Base-by-base conservation (phyloP, 2,888 invertebrate genomes). In the Cheilosia variabilis region DNA sequence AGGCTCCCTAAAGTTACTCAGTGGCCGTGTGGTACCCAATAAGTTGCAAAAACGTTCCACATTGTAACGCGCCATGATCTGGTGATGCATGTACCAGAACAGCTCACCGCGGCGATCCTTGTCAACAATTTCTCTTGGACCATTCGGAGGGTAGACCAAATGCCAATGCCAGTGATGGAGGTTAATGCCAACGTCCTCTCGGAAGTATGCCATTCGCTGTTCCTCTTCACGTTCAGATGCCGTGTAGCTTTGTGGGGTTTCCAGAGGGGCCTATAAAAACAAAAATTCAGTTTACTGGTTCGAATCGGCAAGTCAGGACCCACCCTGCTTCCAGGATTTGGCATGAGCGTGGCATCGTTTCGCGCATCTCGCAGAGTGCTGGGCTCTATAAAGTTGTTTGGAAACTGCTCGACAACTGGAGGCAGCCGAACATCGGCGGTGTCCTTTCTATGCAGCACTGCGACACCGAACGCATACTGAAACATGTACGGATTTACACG, bases 151-250 rank as follows among this genome's bases (percentile, higher is more conserved):
- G 90, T 96, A 96, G 6, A 96, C 96, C 86, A 96, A 93, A 91
- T 97, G 96, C 96, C 96, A 96, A 90, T 96, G 96, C 96, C 96
- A 97, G 91, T 97, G 96, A 90, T 97, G 96, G n/a, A 96, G 94
- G 92, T 96, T 96, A 89, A 96, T 93, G 88, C 96, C 96, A 79
- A 96, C 92, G 91, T 96, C 96, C 90, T 96, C 96, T 55, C 96
- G 94, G 94, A 95, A 96, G 92, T 96, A 96, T 31, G 96, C 95
- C 75, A 96, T 92, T n/a, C 95, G 93, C 91, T 96, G 96, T 89
- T 97, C 97, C 1, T 94, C 94, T 88, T 96, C 96, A 3, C 93
- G 87, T 72, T 94, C 93, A 0, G 94, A 94, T 0, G 96, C 96
- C 0, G 96, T 95, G 91, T 95, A 96, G 92, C 96, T 95, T 24